Percentiles rank a stretch among this genome's conserved stretches.
Conservation (phyloP, 2,113 vertebrate species). For the Telmatochromis sp. region DNA sequence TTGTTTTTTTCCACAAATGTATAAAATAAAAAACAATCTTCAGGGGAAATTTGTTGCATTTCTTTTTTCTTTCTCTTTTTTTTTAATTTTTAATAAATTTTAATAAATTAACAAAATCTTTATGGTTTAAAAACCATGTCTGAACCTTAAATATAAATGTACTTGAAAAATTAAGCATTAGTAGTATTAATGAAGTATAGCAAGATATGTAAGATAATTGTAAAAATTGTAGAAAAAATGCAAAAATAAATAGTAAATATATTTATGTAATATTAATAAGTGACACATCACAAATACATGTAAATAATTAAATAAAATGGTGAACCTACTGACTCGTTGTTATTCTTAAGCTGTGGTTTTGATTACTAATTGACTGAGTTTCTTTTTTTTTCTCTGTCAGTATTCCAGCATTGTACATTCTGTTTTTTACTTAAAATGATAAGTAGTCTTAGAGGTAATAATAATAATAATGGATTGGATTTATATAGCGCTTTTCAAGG, state of each 20-base stretch:
- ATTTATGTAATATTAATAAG: background rate
- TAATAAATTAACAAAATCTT: background rate
- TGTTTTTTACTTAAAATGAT: background rate
- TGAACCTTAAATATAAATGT: background rate
- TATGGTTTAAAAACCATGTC: background rate
- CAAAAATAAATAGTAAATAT: background rate
- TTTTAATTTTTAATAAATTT: background rate
- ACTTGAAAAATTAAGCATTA: background rate
- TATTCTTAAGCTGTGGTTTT: background rate
- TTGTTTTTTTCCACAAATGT: background rate
- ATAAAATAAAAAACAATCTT: background rate
- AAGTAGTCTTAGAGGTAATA: background rate
- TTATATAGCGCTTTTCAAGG: too few relatives aligned
- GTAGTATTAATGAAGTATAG: background rate
- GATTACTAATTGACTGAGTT: background rate
- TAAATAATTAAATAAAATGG: background rate
- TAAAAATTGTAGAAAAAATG: background rate
- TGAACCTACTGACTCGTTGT: background rate
- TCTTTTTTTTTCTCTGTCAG: background rate
- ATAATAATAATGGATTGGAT: too few relatives aligned
- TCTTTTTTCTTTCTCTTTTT: background rate
- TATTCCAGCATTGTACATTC: background rate
- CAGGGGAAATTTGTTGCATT: background rate
- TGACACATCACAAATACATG: background rate
- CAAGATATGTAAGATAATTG: background rate